These are phyloP conservation scores for Eriocheir sinensis DNA, from an alignment of 1,140 invertebrate species.

Conservation along the genomic window DNA sequence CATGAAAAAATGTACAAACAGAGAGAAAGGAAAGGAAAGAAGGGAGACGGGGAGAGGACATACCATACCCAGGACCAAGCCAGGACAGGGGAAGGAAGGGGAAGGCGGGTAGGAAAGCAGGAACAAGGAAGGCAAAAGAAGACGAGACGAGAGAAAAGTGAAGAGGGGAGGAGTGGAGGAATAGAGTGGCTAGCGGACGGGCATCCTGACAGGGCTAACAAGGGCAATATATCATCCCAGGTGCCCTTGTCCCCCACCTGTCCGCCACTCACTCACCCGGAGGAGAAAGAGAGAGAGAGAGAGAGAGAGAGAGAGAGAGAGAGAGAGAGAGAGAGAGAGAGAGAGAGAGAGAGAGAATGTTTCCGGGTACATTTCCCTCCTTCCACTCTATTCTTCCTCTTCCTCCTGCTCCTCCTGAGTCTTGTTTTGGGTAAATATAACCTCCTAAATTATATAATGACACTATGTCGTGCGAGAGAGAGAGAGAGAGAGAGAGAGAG, in stretches of 20 bases:
- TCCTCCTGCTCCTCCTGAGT: no score
- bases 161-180: neutral
- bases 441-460: no score
- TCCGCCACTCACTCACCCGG: neutral
- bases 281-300: no score
- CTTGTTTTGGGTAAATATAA: no score
- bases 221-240: neutral
- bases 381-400: no score
- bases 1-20: neutral
- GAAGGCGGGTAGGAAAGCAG: neutral
- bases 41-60: neutral
- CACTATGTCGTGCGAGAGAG: no score
- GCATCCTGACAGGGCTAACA: neutral
- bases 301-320: no score
- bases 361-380: no score
- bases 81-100: no score
- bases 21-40: neutral
- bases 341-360: no score
- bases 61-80: no score
- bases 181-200: conserved; percentile 6
- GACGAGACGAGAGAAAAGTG: neutral
- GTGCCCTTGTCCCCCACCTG: neutral
- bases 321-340: no score
- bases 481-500: neutral
- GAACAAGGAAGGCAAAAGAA: neutral